Percentiles rank a stretch among this genome's conserved stretches.
These are phyloP conservation scores for Andrena bicolor DNA, from an alignment of 2,888 invertebrate species.

Conservation along the genomic window DNA sequence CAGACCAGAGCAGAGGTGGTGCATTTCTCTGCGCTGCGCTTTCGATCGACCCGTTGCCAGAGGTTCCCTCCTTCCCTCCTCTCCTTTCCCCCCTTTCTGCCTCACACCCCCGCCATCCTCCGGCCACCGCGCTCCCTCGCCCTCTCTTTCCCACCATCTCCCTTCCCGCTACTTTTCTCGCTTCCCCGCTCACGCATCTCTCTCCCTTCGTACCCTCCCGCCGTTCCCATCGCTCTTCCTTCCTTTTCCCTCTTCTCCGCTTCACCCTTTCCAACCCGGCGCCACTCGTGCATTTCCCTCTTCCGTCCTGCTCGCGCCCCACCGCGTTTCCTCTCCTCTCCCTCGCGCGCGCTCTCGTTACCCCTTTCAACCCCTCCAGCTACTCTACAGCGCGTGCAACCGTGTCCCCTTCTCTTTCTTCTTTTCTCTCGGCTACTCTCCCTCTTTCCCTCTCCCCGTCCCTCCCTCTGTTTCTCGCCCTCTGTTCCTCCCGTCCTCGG, in stretches of 20 bases:
- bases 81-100: constrained; percentile 33
- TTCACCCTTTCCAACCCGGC: constrained; percentile 23
- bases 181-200: constrained; percentile 40
- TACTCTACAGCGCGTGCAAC: constrained; percentile 60
- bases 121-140: constrained; percentile 7
- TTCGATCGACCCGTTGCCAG: constrained; percentile 84
- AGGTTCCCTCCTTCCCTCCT: constrained; percentile 66
- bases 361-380: constrained; percentile 56
- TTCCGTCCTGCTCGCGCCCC: constrained; percentile 32
- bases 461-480: constrained; percentile 16
- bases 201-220: constrained; percentile 42
- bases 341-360: constrained; percentile 50
- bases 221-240: constrained; percentile 32
- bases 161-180: constrained; percentile 19
- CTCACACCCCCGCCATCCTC: constrained; percentile 11
- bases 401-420: constrained; percentile 40
- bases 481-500: constrained; percentile 21
- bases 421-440: constrained; percentile 20
- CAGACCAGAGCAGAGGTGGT: constrained; percentile 81
- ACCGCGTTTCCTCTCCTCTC: constrained; percentile 31
- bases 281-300: constrained; percentile 69
- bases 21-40: constrained; percentile 84
- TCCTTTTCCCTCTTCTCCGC: constrained; percentile 32
- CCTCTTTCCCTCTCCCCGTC: constrained; percentile 17
- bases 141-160: constrained; percentile 40